Percentiles rank a stretch among this genome's conserved stretches.
Evolutionary conservation across 2,888 invertebrate genomes (phyloP).

Genomic region (Pardosa pseudoannulata): DNA sequence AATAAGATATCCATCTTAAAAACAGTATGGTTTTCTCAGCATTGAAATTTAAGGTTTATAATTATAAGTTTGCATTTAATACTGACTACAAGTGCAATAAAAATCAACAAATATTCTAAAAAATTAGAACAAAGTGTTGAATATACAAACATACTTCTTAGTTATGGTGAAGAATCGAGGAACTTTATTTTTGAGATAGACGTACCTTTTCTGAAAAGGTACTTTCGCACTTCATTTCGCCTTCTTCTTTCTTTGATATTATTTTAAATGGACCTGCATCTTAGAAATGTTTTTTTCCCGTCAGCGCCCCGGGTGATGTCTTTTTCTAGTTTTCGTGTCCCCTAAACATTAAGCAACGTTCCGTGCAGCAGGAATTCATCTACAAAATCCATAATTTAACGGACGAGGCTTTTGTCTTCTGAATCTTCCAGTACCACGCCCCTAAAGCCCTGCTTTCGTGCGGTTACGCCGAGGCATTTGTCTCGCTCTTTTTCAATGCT

Average conservation of each 20-base stretch:
- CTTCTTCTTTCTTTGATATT: not conserved
- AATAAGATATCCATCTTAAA: too few relatives aligned
- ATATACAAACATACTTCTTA: too few relatives aligned
- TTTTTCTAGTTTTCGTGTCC: conserved; percentile 54
- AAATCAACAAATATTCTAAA: too few relatives aligned
- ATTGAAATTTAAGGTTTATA: too few relatives aligned
- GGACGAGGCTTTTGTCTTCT: conserved; percentile 38
- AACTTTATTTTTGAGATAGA: too few relatives aligned
- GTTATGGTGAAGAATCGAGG: too few relatives aligned
- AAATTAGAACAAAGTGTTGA: too few relatives aligned
- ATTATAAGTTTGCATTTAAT: too few relatives aligned
- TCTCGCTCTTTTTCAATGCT: conserved; percentile 2
- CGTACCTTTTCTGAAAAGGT: too few relatives aligned
- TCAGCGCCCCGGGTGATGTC: conserved; percentile 58
- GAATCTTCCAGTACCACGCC: conserved; percentile 48
- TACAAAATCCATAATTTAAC: conserved; percentile 59
- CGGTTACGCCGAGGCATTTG: conserved; percentile 30
- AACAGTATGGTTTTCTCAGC: too few relatives aligned
- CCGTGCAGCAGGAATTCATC: not conserved
- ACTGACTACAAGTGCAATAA: too few relatives aligned
- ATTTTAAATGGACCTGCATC: not conserved
- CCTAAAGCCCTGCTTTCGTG: conserved; percentile 42
- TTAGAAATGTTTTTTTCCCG: conserved; percentile 19
- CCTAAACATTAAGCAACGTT: conserved; percentile 44
- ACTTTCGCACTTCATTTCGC: too few relatives aligned